phyloP scores from a whole-genome alignment of 2,888 invertebrate genomes.

The Chrysolina haemoptera region DNA sequence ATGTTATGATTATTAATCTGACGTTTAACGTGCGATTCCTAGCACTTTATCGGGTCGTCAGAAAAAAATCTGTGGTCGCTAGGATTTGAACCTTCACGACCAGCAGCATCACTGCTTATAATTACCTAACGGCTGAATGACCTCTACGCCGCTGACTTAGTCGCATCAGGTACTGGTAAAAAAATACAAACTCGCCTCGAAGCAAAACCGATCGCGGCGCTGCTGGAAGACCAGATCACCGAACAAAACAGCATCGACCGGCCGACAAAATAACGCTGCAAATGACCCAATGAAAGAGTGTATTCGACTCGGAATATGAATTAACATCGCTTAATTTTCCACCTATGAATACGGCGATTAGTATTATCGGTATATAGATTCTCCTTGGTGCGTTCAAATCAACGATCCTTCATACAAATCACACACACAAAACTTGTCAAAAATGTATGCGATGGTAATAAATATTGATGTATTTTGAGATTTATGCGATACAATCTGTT shows the following conservation, averaged over 20 bases:
- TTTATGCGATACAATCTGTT: slow-evolving; percentile 33
- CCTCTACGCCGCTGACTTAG: slow-evolving; percentile 8
- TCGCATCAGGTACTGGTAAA: neutral
- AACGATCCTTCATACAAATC: slow-evolving; percentile 22
- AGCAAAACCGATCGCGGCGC: slow-evolving; percentile 14
- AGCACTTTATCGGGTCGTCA: too few relatives aligned
- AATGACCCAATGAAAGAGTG: slow-evolving; percentile 45
- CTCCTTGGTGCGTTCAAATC: slow-evolving; percentile 15
- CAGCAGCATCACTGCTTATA: too few relatives aligned
- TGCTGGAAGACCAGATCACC: slow-evolving; percentile 28
- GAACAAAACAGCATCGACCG: slow-evolving; percentile 32
- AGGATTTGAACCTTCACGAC: too few relatives aligned
- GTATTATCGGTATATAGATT: slow-evolving; percentile 35
- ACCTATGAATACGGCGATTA: slow-evolving; percentile 43
- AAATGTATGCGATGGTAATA: slow-evolving; percentile 41
- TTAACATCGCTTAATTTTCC: slow-evolving; percentile 47
- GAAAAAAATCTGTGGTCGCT: too few relatives aligned
- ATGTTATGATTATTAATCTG: too few relatives aligned
- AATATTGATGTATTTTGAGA: slow-evolving; percentile 42
- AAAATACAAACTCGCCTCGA: slow-evolving; percentile 7
- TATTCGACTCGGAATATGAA: slow-evolving; percentile 47
- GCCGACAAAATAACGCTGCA: slow-evolving; percentile 42
- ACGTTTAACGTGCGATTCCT: too few relatives aligned
- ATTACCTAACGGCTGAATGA: neutral
- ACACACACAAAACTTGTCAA: slow-evolving; percentile 33